phyloP scores from a whole-genome alignment of 2,888 invertebrate species.

The Cybosia mesomella region DNA sequence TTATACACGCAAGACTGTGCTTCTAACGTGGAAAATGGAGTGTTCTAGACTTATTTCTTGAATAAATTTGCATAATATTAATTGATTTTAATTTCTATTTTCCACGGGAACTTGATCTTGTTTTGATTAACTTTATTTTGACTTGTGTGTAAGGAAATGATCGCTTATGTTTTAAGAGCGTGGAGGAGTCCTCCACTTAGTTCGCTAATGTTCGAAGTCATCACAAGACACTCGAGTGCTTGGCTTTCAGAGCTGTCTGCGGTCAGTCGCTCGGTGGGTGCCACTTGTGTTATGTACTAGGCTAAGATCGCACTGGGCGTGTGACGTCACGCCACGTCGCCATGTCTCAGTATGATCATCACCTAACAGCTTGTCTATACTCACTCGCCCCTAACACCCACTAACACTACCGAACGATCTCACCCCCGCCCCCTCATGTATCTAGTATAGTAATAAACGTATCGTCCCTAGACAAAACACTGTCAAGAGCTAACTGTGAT shows the following conservation, averaged over 20 bases:
- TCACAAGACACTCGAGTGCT: constrained; percentile 44
- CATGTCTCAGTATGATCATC: constrained; percentile 50
- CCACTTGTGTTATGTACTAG: constrained; percentile 45
- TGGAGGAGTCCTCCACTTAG: constrained; percentile 56
- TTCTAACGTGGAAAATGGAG: constrained; percentile 74
- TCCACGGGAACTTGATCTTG: constrained; percentile 64
- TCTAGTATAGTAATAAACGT: constrained; percentile 40
- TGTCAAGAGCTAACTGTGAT: constrained; percentile 72
- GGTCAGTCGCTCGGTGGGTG: constrained; percentile 59
- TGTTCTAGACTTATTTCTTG: constrained; percentile 59
- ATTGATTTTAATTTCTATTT: constrained; percentile 76
- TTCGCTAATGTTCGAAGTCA: constrained; percentile 55
- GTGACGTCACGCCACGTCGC: constrained; percentile 9
- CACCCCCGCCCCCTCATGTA: constrained; percentile 38
- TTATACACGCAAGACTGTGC: constrained; percentile 42
- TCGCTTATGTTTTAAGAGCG: constrained; percentile 65
- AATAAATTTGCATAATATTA: constrained; percentile 67
- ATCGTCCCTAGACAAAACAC: constrained; percentile 57
- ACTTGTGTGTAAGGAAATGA: constrained; percentile 54
- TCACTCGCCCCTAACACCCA: constrained; percentile 66
- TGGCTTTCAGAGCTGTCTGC: constrained; percentile 45
- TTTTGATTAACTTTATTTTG: constrained; percentile 40
- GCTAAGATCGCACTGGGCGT: constrained; percentile 37
- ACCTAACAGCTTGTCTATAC: constrained; percentile 70
- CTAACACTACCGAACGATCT: constrained; percentile 60